Conservation (phyloP, 2,888 invertebrate species). For the Drosophila kanekoi region DNA sequence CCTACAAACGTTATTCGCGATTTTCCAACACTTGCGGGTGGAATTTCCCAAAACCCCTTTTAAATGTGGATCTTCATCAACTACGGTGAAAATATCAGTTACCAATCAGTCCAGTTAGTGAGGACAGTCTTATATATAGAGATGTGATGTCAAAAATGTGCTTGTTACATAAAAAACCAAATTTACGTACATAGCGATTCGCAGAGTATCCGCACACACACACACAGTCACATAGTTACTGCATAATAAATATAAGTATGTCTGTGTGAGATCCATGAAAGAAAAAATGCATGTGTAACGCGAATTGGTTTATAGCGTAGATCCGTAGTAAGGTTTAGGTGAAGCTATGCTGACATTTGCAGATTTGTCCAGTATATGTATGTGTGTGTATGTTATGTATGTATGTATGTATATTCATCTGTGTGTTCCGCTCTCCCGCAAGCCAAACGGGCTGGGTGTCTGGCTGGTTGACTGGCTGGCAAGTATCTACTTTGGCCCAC, state of each 20-base stretch:
- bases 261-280: neutral
- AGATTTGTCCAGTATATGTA: conserved; percentile 5
- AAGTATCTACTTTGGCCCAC: conserved; percentile 23
- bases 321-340: conserved; percentile 8
- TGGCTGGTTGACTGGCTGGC: conserved; percentile 1
- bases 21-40: too few species aligned
- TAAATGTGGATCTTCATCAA: too few species aligned
- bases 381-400: neutral
- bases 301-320: neutral
- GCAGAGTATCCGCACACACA: neutral
- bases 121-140: too few species aligned
- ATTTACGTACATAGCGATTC: too few species aligned
- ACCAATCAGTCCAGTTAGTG: too few species aligned
- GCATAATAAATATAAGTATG: neutral
- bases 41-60: too few species aligned
- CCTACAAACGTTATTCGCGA: too few species aligned
- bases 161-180: conserved; percentile 1
- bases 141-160: neutral
- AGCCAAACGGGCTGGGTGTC: conserved; percentile 9
- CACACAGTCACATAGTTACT: neutral
- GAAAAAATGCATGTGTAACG: neutral
- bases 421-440: conserved; percentile 9
- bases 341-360: conserved; percentile 26
- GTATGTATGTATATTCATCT: neutral
- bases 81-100: too few species aligned